Evolutionary conservation across 2,113 vertebrate genomes (phyloP), one percentile per base, ranked within the genome.

Genomic region (Miniopterus natalensis): DNA sequence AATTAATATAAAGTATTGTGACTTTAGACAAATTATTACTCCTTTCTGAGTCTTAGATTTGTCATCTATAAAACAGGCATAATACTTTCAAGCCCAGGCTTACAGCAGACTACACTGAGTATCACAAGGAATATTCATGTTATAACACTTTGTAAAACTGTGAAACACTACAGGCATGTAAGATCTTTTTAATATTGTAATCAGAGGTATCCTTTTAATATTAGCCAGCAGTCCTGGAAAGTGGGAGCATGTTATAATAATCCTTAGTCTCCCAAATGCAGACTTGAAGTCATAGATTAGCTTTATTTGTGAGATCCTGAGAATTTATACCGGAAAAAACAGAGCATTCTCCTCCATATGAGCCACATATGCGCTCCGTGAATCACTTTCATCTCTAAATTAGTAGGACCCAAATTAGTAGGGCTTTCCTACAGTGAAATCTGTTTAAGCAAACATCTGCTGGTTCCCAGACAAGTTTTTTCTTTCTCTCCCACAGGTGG

Each of bases 381-480:
- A 95, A 86, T 95, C 81, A 95, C 77, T 96, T 95, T 96, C 90
- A 95, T 95, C 95, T 94, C 90, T 83, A 94, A 94, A 96, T 94
- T 86, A 93, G 95, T 84, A 92, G 65, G 73, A 84, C 93, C 79
- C 95, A 96, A 95, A 95, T 96, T 94, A 94, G 95, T 25, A 94
- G 97, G 96, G 95, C 88, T 97, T 97, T 97, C 97, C 96, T 97
- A 85, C 51, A 91, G 90, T 95, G 81, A 94, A 86, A 91, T 95
- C 92, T 95, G 88, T 95, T 94, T 95, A 96, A 96, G 90, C 90
- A 96, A 96, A 96, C 96, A 98, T 93, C 96, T 97, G 96, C 81
- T 75, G 68, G 57, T 59, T 92, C 92, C 77, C 80, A 88, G 90
- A 90, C 96, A 95, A 96, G 78, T 88, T 75, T 14, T 81, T 71